A percentile compares a stretch with the other conserved stretches of the same genome.
Evolutionary conservation across 92 coral and sea anemone species (phyloP).

Genomic region (Palythoa caribaeorum): DNA sequence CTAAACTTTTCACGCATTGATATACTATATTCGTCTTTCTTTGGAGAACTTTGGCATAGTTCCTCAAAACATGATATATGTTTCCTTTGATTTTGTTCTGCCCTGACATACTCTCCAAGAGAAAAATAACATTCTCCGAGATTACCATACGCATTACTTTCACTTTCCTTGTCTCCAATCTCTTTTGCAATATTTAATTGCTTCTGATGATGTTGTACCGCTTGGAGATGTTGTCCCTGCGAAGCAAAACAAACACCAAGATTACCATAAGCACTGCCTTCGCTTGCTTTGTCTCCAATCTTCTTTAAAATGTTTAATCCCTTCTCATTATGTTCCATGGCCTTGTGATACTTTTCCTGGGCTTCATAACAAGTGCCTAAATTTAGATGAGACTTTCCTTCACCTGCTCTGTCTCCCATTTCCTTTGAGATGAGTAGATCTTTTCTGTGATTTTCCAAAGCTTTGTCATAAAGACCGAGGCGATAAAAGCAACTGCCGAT

Average conservation of each 20-base stretch:
- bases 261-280: background rate
- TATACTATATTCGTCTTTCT: background rate
- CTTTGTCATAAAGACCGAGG: background rate
- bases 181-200: background rate
- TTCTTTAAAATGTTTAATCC: background rate
- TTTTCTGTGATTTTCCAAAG: background rate
- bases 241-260: background rate
- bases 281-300: background rate
- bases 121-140: background rate
- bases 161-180: background rate
- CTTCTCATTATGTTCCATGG: background rate
- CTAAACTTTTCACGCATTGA: slow-evolving; percentile 1
- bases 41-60: background rate
- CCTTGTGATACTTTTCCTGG: background rate
- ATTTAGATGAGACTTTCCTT: background rate
- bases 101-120: background rate
- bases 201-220: background rate
- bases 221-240: background rate
- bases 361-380: background rate
- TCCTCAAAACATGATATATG: background rate
- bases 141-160: background rate
- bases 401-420: background rate
- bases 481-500: background rate
- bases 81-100: background rate
- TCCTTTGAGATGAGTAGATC: background rate